These are phyloP conservation scores for Pipistrellus nathusii DNA, from an alignment of 2,797 vertebrate genomes.

Conservation along the genomic window DNA sequence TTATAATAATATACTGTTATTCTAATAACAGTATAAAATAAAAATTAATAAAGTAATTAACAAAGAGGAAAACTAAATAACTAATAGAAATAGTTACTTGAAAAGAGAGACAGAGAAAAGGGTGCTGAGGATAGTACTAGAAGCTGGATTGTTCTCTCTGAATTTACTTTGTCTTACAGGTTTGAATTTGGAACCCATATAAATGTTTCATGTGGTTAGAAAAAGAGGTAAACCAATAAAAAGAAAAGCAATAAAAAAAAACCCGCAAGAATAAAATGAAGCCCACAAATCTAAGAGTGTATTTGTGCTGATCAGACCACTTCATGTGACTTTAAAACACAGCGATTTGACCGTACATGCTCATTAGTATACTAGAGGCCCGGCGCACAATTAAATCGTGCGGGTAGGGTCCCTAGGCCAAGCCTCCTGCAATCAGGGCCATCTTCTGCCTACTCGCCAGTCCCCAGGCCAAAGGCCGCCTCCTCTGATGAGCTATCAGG, in stretches of 20 bases:
- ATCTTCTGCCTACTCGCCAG: too few species aligned
- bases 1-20: neutral
- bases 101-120: neutral
- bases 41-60: neutral
- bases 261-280: neutral
- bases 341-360: neutral
- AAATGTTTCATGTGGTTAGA: neutral
- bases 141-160: neutral
- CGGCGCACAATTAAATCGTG: too few species aligned
- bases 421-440: too few species aligned
- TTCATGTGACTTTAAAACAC: neutral
- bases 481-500: too few species aligned
- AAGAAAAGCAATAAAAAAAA: neutral
- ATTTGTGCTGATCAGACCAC: neutral
- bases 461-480: too few species aligned
- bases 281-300: neutral
- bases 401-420: too few species aligned
- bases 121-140: neutral
- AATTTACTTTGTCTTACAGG: neutral
- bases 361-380: neutral
- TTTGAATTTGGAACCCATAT: neutral
- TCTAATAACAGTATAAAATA: neutral
- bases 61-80: neutral
- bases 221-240: neutral
- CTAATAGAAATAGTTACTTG: neutral